A percentile compares a stretch with the other conserved stretches of the same genome.
Evolutionary conservation across 2,113 vertebrate species (phyloP).

Genomic region (Poeciliopsis turrubarensis): DNA sequence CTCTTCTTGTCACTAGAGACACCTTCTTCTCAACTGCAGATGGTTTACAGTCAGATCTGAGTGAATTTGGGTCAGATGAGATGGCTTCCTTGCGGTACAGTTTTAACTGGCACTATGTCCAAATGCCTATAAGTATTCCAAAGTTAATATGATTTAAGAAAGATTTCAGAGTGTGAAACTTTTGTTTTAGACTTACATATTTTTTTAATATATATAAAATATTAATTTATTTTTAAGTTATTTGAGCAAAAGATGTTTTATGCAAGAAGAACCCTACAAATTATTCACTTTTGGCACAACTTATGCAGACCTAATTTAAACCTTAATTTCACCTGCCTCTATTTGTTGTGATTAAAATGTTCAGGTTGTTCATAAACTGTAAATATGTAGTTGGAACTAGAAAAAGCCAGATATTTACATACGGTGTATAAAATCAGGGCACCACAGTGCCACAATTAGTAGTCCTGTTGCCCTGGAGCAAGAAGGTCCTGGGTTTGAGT

Average conservation of each 20-base stretch:
- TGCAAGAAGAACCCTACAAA: neutral
- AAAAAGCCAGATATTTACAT: too few species aligned
- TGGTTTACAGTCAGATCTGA: neutral
- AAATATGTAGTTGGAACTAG: neutral
- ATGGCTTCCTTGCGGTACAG: neutral
- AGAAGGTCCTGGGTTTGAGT: too few species aligned
- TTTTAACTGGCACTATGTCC: neutral
- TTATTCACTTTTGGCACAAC: neutral
- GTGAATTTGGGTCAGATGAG: conserved; percentile 4
- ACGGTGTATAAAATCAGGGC: too few species aligned
- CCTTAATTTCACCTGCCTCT: neutral
- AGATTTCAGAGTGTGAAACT: neutral
- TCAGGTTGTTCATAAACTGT: neutral
- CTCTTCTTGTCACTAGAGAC: neutral
- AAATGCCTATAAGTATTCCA: neutral
- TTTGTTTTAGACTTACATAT: too few species aligned
- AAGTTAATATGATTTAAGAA: neutral
- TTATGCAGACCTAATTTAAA: neutral
- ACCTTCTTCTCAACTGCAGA: neutral
- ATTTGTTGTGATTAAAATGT: neutral
- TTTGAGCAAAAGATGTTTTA: neutral
- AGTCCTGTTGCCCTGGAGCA: too few species aligned
- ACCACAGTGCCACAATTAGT: too few species aligned
- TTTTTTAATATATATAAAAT: neutral
- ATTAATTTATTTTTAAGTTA: neutral